Evolutionary conservation across 2,888 invertebrate genomes (phyloP).

Genomic region (Sinohyriopsis cumingii): DNA sequence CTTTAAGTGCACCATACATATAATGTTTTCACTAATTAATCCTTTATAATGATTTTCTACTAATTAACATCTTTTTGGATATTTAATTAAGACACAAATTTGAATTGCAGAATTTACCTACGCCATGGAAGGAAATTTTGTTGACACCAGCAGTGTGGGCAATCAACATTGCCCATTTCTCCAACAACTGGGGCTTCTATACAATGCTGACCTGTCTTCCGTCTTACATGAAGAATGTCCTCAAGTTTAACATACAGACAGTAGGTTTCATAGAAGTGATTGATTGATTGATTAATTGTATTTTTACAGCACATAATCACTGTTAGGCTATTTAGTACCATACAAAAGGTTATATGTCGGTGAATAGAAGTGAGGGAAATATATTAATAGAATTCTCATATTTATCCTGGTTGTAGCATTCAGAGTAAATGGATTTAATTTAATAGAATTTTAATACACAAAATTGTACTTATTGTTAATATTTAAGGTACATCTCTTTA

Average conservation of each 20-base stretch:
- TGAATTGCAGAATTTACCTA: constrained; percentile 33
- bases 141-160: constrained; percentile 68
- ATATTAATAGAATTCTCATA: not conserved
- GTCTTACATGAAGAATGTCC: constrained; percentile 71
- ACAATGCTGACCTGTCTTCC: constrained; percentile 73
- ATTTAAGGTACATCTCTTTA: too few relatives aligned
- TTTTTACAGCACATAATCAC: not conserved
- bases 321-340: not conserved
- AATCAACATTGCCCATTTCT: constrained; percentile 69
- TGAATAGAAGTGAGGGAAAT: not conserved
- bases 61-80: too few relatives aligned
- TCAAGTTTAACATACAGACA: constrained; percentile 66
- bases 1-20: too few relatives aligned
- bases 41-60: too few relatives aligned
- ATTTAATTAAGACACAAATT: not conserved
- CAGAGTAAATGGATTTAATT: too few relatives aligned
- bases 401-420: too few relatives aligned
- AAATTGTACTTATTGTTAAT: too few relatives aligned
- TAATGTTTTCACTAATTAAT: too few relatives aligned
- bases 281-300: too few relatives aligned
- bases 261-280: constrained; percentile 39
- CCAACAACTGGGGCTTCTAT: constrained; percentile 74
- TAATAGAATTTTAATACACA: too few relatives aligned
- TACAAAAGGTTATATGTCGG: too few relatives aligned
- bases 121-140: constrained; percentile 53